Conservation (phyloP, 2,797 vertebrate species). For the Aphelocoma californica region DNA sequence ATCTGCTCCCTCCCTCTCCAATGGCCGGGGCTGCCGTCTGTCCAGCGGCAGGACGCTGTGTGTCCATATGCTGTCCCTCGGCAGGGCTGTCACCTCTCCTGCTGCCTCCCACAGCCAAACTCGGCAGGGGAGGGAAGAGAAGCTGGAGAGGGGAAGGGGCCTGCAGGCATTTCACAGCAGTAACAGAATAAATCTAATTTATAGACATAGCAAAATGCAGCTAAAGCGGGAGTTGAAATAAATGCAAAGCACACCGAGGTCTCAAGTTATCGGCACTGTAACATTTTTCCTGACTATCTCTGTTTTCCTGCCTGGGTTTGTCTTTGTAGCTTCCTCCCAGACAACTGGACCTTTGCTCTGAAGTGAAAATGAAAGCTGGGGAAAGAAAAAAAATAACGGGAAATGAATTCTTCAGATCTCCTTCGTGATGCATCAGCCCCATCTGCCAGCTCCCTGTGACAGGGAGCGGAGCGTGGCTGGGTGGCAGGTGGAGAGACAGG, state of each 20-base stretch:
- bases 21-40: not conserved
- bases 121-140: not conserved
- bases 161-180: slow-evolving; percentile 26
- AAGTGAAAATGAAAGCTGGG: slow-evolving; percentile 62
- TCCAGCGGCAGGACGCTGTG: not conserved
- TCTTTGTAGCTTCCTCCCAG: slow-evolving; percentile 54
- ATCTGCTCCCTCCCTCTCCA: not conserved
- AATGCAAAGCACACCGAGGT: slow-evolving; percentile 27
- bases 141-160: not conserved
- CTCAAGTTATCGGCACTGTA: slow-evolving; percentile 35
- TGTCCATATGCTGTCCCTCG: not conserved
- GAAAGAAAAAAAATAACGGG: not conserved
- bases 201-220: slow-evolving; percentile 42
- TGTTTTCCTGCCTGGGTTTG: slow-evolving; percentile 34
- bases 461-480: not conserved
- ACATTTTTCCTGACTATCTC: slow-evolving; percentile 53
- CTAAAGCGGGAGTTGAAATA: slow-evolving; percentile 17
- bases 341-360: slow-evolving; percentile 66
- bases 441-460: slow-evolving; percentile 45
- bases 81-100: slow-evolving; percentile 4
- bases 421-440: slow-evolving; percentile 13
- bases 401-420: slow-evolving; percentile 64
- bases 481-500: not conserved
- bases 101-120: not conserved
- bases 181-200: slow-evolving; percentile 44